Base-by-base conservation (phyloP, 1,140 invertebrate genomes). In the Philotrypesis tridentata region DNA sequence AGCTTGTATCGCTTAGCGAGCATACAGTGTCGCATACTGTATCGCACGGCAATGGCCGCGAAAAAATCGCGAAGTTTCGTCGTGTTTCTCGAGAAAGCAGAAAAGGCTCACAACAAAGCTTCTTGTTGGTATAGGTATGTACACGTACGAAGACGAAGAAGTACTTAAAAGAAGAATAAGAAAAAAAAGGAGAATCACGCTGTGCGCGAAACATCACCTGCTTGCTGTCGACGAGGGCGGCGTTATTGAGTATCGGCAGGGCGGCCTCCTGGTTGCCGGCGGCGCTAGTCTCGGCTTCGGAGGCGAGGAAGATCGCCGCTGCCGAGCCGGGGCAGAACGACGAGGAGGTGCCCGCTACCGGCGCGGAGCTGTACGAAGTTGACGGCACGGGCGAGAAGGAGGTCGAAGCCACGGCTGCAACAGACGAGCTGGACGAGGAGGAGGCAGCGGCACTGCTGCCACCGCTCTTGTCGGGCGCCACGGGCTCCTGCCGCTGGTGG, bases 221-320 rank as follows among this genome's bases (percentile, higher is more conserved):
- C 81, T 82, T 82, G 68, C 11, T 73, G 61, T 82, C 81, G 75
- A 78, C 75, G 68, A 78, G 74, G 55, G 74, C 75, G 11, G 81
- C 67, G 33, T 82, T 82, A 40, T 82, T 82, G 68, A 82, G 81
- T 17, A 55, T 78, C 21, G 81, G 81, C 27, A 82, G 60, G 1
- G 48, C 81, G 21, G 74, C n/a, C 14, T 82, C 81, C 72, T 75
- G 79, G 63, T 27, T 55, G 70, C 31, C 14, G 31, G 21, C 48
- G 31, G 31, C 67, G 29, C 29, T 29, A 29, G 12, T 29, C 12
- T 48, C 74, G 25, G 61, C 61, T 33, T 65, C 74, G 74, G 33
- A 6, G 23, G 37, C 3, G 29, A 61, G 74, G 76, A 68, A 78
- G 65, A 68, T 65, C 12, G 76, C 27, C 25, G 76, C 37, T 37